Conservation (phyloP, 2,113 vertebrate species). For the Rhinolophus ferrumequinum region DNA sequence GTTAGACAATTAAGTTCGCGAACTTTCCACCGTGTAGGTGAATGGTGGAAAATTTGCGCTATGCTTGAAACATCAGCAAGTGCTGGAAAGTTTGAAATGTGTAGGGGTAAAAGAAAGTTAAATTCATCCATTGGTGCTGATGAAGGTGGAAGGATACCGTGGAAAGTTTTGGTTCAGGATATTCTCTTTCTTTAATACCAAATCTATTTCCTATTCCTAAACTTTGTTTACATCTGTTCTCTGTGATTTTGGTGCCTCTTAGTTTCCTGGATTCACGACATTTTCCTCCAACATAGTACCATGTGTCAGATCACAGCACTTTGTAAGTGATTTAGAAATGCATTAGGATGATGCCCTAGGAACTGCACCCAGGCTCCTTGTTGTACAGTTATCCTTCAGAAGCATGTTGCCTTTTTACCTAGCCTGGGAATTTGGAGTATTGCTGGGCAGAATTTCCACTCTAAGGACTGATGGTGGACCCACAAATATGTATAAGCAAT, state of each 20-base stretch:
- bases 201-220: not conserved
- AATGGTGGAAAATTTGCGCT: too few relatives aligned
- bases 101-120: not conserved
- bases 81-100: not conserved
- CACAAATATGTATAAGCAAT: not conserved
- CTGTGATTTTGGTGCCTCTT: not conserved
- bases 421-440: not conserved
- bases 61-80: not conserved
- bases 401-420: not conserved
- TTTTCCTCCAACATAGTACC: not conserved
- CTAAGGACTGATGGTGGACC: not conserved
- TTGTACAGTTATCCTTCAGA: not conserved
- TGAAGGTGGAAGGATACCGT: not conserved
- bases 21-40: too few relatives aligned
- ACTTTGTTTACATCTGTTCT: not conserved
- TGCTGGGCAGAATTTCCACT: not conserved
- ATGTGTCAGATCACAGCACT: not conserved
- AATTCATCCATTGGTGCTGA: not conserved
- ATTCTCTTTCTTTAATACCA: not conserved
- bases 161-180: not conserved
- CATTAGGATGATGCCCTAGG: not conserved
- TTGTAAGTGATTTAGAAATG: not conserved
- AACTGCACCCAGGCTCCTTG: rapidly evolving
- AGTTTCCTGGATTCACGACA: not conserved
- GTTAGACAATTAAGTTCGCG: too few relatives aligned